Base-by-base conservation (phyloP, 2,113 vertebrate species). In the Platichthys stellatus region DNA sequence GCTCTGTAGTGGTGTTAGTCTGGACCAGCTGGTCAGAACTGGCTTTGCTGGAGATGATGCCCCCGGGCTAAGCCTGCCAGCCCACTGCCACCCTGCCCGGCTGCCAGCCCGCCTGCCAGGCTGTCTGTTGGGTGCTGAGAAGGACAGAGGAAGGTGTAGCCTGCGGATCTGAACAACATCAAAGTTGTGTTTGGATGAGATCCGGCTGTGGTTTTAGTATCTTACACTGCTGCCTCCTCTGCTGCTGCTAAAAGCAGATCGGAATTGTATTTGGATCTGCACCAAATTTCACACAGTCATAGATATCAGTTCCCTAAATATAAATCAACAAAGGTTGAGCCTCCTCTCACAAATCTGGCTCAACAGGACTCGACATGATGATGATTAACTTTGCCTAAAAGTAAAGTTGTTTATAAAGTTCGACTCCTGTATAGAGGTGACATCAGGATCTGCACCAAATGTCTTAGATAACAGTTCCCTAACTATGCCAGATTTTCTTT, bases 21-120 rank as follows among this genome's bases (percentile, higher is more conserved):
- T 72, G 86, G 83, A 90, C 80, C 90, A 90, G 90, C 86, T 92
- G 90, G 90, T 88, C 83, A 83, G 76, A 85, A 79, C 83, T 92
- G 91, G 86, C 90, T 81, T 78, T 70, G 87, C 74, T 66, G 76
- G 81, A 88, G 86, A 80, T 63, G 73, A 61, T 76, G 88, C 88
- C 89, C 86, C 86, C 49, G 72, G 89, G 81, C 83, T 70, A 87
- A 80, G 81, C 84, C 89, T 87, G 86, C 84, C 90, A 87, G 86
- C 73, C 88, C 86, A 82, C 80, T 80, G 89, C 89, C 82, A 83
- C 84, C 60, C 80, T 86, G 87, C 80, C 72, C 59, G 86, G 61
- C 81, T 77, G 88, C 82, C 89, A 76, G 86, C 72, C 74, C 60
- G 86, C 81, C 86, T 86, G 86, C 86, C 86, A 86, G 89, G 74